Evolutionary conservation across 2,113 vertebrate species (phyloP).

Genomic region (Pluvianellus socialis): DNA sequence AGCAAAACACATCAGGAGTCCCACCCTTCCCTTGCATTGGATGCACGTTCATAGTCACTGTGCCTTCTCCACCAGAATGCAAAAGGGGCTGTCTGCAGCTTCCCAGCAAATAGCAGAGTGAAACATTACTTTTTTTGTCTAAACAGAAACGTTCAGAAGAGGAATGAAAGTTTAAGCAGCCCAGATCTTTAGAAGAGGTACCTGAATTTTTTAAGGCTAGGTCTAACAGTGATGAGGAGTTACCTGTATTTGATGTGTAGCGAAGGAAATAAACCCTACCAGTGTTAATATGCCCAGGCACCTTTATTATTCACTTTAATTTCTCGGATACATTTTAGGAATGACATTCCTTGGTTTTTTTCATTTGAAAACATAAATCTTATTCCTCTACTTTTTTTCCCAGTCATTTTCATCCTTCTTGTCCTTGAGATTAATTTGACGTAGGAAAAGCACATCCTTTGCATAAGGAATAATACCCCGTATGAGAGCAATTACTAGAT

Average conservation of each 20-base stretch:
- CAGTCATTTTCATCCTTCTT: neutral
- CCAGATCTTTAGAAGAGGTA: neutral
- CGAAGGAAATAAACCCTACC: neutral
- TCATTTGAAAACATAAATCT: neutral
- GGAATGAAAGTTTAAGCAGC: neutral
- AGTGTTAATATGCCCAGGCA: neutral
- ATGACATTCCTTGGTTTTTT: neutral
- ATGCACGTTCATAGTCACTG: rapidly evolving
- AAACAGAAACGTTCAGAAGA: neutral
- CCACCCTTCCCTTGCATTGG: rapidly evolving
- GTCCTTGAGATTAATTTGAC: neutral
- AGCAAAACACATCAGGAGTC: neutral
- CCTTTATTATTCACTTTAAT: neutral
- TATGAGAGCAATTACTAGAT: neutral
- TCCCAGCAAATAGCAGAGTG: neutral
- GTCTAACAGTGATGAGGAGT: neutral
- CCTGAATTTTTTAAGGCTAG: neutral
- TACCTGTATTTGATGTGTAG: neutral
- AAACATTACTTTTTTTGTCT: neutral
- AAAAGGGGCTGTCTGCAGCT: neutral
- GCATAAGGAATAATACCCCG: neutral
- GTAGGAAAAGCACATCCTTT: neutral
- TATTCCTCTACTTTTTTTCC: neutral
- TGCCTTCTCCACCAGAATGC: neutral
- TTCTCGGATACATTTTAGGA: neutral